Evolutionary conservation across 1,140 invertebrate species (phyloP).

Genomic region (Sipha flava): DNA sequence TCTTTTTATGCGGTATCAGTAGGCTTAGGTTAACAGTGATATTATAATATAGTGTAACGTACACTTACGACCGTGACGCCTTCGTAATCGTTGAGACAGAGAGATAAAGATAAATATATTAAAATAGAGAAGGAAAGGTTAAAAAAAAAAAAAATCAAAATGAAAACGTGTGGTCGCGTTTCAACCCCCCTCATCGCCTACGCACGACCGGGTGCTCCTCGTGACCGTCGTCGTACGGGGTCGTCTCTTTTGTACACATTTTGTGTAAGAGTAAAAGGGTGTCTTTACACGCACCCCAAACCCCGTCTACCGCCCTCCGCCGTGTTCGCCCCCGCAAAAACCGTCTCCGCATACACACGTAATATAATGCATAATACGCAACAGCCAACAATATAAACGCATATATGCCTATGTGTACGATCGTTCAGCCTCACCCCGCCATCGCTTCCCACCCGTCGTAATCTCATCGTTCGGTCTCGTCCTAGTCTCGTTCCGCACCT

Average conservation of each 20-base stretch:
- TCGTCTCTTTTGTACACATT: conserved; percentile 22
- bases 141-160: background rate
- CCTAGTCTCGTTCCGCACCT: background rate
- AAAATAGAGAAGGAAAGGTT: background rate
- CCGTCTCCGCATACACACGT: background rate
- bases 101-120: too few species aligned
- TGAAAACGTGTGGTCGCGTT: background rate
- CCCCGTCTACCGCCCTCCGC: background rate
- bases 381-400: too few species aligned
- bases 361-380: background rate
- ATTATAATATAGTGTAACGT: too few species aligned
- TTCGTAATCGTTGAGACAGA: background rate
- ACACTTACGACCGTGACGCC: too few species aligned
- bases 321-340: background rate
- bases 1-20: too few species aligned
- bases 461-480: background rate
- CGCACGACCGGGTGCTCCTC: background rate
- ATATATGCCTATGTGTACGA: too few species aligned
- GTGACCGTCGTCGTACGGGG: background rate
- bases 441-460: background rate
- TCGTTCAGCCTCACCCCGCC: too few species aligned
- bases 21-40: too few species aligned
- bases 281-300: conserved; percentile 4
- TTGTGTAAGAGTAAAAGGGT: conserved; percentile 16
- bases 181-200: background rate